phyloP scores from a whole-genome alignment of 2,113 vertebrate genomes.

The Prochilodus magdalenae region DNA sequence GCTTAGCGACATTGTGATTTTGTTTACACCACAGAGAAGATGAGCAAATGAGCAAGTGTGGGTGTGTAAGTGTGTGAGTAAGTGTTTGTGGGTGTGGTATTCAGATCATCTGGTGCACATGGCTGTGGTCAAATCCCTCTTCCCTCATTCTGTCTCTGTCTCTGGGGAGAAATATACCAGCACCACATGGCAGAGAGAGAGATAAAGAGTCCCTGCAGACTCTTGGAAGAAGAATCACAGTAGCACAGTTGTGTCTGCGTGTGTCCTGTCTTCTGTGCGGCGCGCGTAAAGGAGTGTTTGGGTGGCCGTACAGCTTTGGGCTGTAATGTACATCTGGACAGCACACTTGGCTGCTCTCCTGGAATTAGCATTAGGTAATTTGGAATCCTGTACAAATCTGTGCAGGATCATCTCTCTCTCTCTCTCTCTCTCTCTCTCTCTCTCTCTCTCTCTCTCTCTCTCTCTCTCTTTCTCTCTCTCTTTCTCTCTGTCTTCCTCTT shows the following conservation, averaged over 20 bases:
- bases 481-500: neutral
- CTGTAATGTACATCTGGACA: constrained; percentile 37
- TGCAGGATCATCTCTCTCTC: constrained; percentile 22
- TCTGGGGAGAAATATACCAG: constrained; percentile 45
- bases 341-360: constrained; percentile 38
- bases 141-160: constrained; percentile 27
- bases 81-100: constrained; percentile 22
- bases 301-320: constrained; percentile 4
- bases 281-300: constrained; percentile 9
- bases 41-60: constrained; percentile 32
- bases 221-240: neutral
- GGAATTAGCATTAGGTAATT: constrained; percentile 38
- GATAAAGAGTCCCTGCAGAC: neutral
- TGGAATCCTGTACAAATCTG: constrained; percentile 32
- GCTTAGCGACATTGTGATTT: constrained; percentile 60
- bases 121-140: constrained; percentile 51
- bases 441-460: neutral
- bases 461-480: neutral
- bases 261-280: constrained; percentile 27
- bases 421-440: constrained; percentile 2
- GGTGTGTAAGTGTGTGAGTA: constrained; percentile 12
- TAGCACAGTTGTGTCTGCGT: constrained; percentile 9
- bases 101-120: constrained; percentile 53
- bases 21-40: constrained; percentile 61
- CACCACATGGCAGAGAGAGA: neutral